Percentiles rank a stretch among this genome's conserved stretches.
phyloP scores from a whole-genome alignment of 2,113 vertebrate genomes.

The Aix galericulata region DNA sequence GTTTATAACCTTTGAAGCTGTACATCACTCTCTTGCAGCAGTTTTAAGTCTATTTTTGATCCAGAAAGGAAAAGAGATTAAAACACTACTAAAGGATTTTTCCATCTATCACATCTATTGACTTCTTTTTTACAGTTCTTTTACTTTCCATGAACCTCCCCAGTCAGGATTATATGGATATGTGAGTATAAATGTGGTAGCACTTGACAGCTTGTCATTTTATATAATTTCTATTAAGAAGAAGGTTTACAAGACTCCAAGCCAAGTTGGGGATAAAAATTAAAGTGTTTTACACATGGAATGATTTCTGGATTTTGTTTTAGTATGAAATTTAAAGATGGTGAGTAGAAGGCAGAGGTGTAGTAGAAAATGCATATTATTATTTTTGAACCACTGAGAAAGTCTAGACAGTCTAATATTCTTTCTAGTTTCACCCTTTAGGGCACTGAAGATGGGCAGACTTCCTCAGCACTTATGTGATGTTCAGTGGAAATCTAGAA shows the following conservation, averaged over 20 bases:
- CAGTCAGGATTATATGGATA: neutral
- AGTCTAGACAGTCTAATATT: neutral
- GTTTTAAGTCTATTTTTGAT: constrained; percentile 5
- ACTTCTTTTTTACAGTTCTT: neutral
- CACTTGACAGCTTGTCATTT: neutral
- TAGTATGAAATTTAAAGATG: neutral
- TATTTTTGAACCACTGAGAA: neutral
- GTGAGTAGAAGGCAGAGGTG: neutral
- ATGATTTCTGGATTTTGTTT: neutral
- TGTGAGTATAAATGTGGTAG: neutral
- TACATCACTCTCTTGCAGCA: neutral
- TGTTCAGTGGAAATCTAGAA: neutral
- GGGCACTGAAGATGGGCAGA: neutral
- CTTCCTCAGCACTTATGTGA: neutral
- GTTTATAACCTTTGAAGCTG: neutral
- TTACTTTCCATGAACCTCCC: neutral
- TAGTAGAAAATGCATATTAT: neutral
- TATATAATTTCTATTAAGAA: neutral
- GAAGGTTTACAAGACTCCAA: neutral
- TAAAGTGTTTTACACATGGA: neutral
- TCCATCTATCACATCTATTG: neutral
- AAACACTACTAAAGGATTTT: neutral
- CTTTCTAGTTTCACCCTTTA: neutral
- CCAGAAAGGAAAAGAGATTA: neutral
- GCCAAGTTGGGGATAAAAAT: neutral